phyloP scores from a whole-genome alignment of 2,797 vertebrate species.

The Onychomys leucogaster region DNA sequence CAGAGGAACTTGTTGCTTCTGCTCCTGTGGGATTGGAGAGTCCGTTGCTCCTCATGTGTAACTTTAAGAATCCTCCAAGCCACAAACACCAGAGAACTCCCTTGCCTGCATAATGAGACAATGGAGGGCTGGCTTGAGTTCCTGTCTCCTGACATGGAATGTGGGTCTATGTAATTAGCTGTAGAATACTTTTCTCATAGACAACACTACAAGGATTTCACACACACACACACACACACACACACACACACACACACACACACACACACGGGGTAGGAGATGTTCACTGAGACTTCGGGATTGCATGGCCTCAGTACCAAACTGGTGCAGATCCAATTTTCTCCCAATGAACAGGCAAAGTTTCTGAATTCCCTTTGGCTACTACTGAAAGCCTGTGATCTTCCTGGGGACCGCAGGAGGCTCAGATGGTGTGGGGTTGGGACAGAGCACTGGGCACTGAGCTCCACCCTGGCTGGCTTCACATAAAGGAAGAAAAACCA shows the following conservation, averaged over 20 bases:
- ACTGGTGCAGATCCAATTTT: background rate
- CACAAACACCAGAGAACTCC: fast-evolving
- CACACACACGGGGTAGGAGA: background rate
- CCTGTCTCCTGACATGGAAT: background rate
- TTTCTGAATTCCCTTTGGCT: constrained; percentile 39
- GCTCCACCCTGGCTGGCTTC: constrained; percentile 62
- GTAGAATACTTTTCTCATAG: background rate
- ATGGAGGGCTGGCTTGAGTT: background rate
- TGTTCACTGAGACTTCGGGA: background rate
- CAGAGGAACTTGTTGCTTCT: background rate
- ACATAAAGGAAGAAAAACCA: constrained; percentile 79
- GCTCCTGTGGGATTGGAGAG: background rate
- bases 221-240: background rate
- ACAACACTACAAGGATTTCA: background rate
- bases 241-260: background rate
- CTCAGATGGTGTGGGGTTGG: background rate
- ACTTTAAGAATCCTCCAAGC: background rate
- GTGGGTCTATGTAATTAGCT: background rate
- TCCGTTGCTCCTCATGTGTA: background rate
- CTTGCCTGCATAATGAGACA: background rate
- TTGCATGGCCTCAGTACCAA: background rate
- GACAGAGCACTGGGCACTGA: background rate
- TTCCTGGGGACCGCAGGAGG: background rate
- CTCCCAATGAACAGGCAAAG: background rate
- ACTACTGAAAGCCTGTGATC: background rate